phyloP scores from a whole-genome alignment of 2,797 vertebrate species.

The Mergus octosetaceus region DNA sequence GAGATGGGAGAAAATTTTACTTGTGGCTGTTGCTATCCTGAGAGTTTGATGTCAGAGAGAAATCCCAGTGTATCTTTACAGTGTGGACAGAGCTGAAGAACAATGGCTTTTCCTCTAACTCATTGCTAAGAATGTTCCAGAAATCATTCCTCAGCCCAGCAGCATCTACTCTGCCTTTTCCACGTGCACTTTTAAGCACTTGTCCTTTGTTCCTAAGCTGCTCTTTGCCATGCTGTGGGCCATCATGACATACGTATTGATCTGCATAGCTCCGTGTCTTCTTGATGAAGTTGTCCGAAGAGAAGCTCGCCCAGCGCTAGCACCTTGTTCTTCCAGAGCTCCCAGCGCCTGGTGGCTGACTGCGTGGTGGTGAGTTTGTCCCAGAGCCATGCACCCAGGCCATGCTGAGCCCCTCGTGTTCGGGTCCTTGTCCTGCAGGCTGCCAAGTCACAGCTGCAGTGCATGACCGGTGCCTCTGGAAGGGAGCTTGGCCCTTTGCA shows the following conservation, averaged over 20 bases:
- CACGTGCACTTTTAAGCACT: neutral
- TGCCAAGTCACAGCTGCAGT: neutral
- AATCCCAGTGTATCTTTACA: neutral
- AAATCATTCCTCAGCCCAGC: neutral
- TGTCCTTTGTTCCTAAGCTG: neutral
- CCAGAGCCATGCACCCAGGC: neutral
- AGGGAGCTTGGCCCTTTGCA: neutral
- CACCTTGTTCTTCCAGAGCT: neutral
- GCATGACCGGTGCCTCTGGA: neutral
- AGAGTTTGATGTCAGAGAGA: neutral
- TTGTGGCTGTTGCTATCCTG: neutral
- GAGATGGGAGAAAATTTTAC: neutral
- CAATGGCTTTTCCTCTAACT: neutral
- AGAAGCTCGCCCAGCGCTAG: neutral
- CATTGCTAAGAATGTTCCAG: neutral
- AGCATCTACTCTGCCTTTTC: neutral
- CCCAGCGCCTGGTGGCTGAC: neutral
- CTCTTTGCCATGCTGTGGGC: neutral
- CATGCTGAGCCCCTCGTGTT: rapidly evolving
- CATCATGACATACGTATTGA: neutral
- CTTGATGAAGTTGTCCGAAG: neutral
- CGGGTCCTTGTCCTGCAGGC: neutral
- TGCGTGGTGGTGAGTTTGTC: neutral
- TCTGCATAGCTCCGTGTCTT: neutral
- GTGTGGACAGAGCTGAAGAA: neutral